Evolutionary conservation across 2,797 vertebrate species (phyloP), one percentile per base, ranked within the genome.

Genomic region (Chaetodon trifasciatus): DNA sequence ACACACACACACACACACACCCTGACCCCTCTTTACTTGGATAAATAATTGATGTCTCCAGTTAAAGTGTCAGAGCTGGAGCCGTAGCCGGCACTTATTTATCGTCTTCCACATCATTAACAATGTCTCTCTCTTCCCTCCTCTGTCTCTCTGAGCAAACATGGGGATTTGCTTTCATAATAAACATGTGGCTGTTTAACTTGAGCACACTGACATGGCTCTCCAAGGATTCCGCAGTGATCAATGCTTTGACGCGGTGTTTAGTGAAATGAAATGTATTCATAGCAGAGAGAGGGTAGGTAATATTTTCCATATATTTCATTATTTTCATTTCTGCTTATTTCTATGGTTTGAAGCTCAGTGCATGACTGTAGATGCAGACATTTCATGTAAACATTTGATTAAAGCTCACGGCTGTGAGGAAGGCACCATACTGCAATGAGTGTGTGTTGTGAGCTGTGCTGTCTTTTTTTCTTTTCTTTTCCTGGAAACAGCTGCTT

Each of bases 1-100:
- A 46, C 39, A 57, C 40, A 60, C 42, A 28, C 55, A 37, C 62
- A 58, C 60, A 62, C 52, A 56, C 46, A 70, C 57, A 50, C 52
- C 19, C 70, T 82, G 83, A 86, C 83, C 81, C 53, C 63, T 88
- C 84, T 86, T 91, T 79, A 79, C 79, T 78, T 78, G 66, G 70
- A 87, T 90, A 90, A 93, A 93, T 92, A 90, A 92, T 92, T 90
- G 79, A 93, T 93, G 88, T 78, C 83, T 88, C 68, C 71, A 84
- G 89, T 91, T 91, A 91, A 91, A 89, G 81, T 89, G 91, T 92
- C 87, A 89, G 87, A 83, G 61, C 64, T 60, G 76, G 67, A 85
- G 76, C 57, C 52, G 2, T 42, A 81, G 71, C 79, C 78, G 63
- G 73, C 70, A 86, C 79, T 88, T 89, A 86, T 94, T 91, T 89